Conservation (phyloP, 2,888 invertebrate genomes). For the Hyles lineata region DNA sequence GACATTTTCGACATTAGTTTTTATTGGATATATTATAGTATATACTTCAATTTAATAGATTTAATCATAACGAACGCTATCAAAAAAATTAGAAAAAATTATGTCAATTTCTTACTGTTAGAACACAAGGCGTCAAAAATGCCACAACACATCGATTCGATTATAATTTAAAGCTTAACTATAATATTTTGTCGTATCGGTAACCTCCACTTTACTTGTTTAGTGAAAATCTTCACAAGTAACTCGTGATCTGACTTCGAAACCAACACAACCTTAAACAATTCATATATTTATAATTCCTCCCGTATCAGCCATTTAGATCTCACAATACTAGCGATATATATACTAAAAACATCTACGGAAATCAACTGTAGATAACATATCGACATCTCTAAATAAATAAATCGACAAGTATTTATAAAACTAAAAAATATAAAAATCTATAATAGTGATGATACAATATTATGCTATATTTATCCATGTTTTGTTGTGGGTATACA, state of each 20-base stretch:
- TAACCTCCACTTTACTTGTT: conserved; percentile 5
- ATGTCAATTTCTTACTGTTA: not conserved
- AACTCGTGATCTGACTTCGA: conserved; percentile 10
- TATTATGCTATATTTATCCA: not conserved
- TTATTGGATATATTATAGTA: not conserved
- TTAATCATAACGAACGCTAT: too few relatives aligned
- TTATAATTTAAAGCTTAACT: conserved; percentile 22
- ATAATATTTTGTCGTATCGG: conserved; percentile 14
- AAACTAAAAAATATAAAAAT: conserved; percentile 26
- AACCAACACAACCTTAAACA: conserved; percentile 21
- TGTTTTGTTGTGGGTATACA: conserved; percentile 1
- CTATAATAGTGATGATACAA: conserved; percentile 17
- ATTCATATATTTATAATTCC: not conserved
- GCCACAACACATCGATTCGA: not conserved
- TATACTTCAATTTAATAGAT: too few relatives aligned
- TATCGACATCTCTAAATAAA: conserved; percentile 22
- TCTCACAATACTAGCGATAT: conserved; percentile 21
- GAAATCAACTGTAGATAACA: conserved; percentile 19
- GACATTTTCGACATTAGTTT: not conserved
- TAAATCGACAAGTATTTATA: conserved; percentile 20
- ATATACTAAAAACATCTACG: conserved; percentile 20
- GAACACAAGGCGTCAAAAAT: not conserved
- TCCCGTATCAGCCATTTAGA: conserved; percentile 22
- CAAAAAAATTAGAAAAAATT: not conserved
- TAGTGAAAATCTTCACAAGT: conserved; percentile 6